These are phyloP conservation scores for Halcyon smyrnensis DNA, from an alignment of 2,797 vertebrate species.

Conservation along the genomic window DNA sequence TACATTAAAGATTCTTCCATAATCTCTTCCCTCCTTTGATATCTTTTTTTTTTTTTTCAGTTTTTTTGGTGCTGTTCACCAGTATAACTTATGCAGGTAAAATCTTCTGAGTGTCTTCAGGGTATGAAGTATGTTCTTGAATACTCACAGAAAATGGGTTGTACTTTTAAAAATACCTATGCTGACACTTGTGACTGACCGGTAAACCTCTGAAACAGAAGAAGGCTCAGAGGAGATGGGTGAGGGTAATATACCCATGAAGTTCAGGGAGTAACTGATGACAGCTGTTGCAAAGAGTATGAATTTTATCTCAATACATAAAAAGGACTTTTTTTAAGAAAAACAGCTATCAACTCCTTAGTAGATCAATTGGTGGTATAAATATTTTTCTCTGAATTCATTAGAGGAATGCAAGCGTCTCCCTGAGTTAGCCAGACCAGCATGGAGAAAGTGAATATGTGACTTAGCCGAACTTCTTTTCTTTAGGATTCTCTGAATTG, in stretches of 20 bases:
- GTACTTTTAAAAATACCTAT: neutral
- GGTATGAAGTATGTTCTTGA: neutral
- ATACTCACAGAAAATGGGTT: neutral
- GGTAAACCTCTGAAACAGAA: neutral
- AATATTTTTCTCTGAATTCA: no score
- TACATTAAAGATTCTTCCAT: neutral
- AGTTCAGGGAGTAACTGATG: neutral
- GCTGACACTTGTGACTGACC: neutral
- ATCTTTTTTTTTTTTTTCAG: neutral
- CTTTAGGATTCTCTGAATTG: neutral
- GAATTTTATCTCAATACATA: neutral
- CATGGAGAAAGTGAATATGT: neutral
- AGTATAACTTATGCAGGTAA: neutral
- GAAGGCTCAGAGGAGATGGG: neutral
- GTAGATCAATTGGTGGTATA: neutral
- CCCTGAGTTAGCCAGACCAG: neutral
- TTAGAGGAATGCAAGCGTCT: neutral
- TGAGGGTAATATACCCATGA: neutral
- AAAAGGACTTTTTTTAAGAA: neutral
- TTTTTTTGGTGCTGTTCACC: neutral
- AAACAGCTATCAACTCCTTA: neutral
- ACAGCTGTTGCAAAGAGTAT: neutral
- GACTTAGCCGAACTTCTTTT: neutral
- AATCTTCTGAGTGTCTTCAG: neutral
- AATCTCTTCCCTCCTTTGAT: constrained; percentile 27